Percentiles rank a stretch among this genome's conserved stretches.
Conservation (phyloP, 1,140 invertebrate species). For the Saccostrea echinata region DNA sequence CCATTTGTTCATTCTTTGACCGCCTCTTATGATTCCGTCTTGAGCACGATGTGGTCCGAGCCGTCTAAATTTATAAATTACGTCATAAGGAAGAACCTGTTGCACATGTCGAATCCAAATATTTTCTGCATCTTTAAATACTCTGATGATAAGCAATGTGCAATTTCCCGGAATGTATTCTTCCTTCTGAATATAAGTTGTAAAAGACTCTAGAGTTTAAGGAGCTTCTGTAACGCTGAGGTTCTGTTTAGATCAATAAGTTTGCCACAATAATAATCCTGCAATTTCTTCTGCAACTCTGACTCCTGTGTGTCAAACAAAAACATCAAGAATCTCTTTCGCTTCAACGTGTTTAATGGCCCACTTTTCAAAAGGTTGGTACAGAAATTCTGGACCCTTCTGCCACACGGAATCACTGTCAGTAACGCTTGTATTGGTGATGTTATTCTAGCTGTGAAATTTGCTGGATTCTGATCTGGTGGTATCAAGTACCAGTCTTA, state of each 20-base stretch:
- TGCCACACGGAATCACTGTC: too few relatives aligned
- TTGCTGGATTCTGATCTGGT: slow-evolving; percentile 21
- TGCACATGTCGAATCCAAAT: background rate
- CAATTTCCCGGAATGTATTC: too few relatives aligned
- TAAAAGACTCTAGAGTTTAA: background rate
- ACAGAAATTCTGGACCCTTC: too few relatives aligned
- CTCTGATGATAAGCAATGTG: too few relatives aligned
- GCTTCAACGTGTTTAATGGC: too few relatives aligned
- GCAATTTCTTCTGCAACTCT: too few relatives aligned
- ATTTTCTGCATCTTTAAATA: background rate
- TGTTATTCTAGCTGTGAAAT: background rate
- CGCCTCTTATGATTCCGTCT: background rate
- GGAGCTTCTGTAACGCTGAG: background rate
- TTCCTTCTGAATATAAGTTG: background rate
- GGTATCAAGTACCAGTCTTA: slow-evolving; percentile 45
- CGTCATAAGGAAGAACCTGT: background rate
- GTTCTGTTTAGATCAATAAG: slow-evolving; percentile 17
- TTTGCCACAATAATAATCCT: too few relatives aligned
- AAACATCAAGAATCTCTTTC: too few relatives aligned
- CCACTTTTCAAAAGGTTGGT: too few relatives aligned
- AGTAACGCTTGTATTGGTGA: too few relatives aligned
- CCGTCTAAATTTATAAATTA: background rate
- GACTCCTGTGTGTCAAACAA: too few relatives aligned
- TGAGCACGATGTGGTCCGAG: background rate
- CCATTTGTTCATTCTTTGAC: background rate